Base-by-base conservation (phyloP, 2,888 invertebrate genomes). In the Tineola bisselliella region DNA sequence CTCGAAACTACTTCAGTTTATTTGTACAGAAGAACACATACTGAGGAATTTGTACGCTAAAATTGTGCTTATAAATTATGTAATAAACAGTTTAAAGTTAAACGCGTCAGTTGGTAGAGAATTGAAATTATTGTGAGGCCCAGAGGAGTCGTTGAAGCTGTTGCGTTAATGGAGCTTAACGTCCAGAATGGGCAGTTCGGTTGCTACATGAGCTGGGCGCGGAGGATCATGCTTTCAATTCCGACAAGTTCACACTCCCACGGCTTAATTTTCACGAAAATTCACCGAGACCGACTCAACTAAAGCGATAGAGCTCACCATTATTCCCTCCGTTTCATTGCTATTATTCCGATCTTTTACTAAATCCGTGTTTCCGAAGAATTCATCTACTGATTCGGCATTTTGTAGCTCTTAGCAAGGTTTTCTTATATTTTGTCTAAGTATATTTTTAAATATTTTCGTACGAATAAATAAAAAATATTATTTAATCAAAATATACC, bases 241-340 rank as follows among this genome's bases (percentile, higher is more conserved):
- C 54, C 54, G 54, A 54, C 54, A 25, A 54, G 10, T 54, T 54
- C 54, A 54, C 54, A 54, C 54, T 18, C 25, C n/a, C 48, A 48
- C 48, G 15, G 74, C 74, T 71, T 74, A 73, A 77, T 77, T 77
- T 77, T 70, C 71, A 69, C 68, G 69, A 69, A 70, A 73, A 70
- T 70, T 70, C 68, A 11, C 68, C 65, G 69, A 69, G 68, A 64
- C 66, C 67, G 67, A 66, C 68, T 66, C 65, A 64, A 67, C 68
- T 64, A 68, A 68, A 69, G 68, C 68, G 72, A 74, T 70, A 69
- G 70, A 71, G 71, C 74, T 75, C 69, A 65, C 66, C 65, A 64
- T 70, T 69, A 73, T 70, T 66, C 67, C 64, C 62, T 64, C 67
- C 66, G 68, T 72, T 71, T 69, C 66, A 67, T 67, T 65, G 63